These are phyloP conservation scores for Cantharis rustica DNA, from an alignment of 2,888 invertebrate genomes.

Conservation along the genomic window DNA sequence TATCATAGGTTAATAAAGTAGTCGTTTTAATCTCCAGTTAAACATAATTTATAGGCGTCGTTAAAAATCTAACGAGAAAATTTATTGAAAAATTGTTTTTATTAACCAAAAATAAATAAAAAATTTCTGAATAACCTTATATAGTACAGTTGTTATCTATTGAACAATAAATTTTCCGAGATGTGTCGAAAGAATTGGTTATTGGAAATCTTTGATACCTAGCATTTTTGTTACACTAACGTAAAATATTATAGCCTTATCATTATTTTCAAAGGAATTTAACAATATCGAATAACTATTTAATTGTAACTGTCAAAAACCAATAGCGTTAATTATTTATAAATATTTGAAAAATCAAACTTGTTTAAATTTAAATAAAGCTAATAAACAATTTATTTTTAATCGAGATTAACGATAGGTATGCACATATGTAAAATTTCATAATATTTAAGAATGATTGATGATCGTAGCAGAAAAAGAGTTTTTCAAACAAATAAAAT, in stretches of 20 bases:
- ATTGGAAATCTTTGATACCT: slow-evolving; percentile 9
- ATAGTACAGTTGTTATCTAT: slow-evolving; percentile 7
- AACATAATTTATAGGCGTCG: not conserved
- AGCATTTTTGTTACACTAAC: not conserved
- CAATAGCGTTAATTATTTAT: not conserved
- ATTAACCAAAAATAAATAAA: not conserved
- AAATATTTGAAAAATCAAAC: not conserved
- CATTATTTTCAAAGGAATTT: not conserved
- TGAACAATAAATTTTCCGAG: slow-evolving; percentile 19
- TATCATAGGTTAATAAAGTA: not conserved
- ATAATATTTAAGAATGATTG: not conserved
- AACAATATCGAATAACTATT: not conserved
- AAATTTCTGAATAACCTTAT: not conserved
- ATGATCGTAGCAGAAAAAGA: not conserved
- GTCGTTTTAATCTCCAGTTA: not conserved
- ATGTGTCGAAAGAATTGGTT: slow-evolving; percentile 20
- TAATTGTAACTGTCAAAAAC: not conserved
- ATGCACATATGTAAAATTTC: not conserved
- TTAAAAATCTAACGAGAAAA: not conserved
- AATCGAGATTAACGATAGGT: not conserved
- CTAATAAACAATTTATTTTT: not conserved
- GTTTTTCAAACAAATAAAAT: not conserved
- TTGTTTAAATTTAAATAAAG: not conserved
- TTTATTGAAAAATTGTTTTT: not conserved
- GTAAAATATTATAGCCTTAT: not conserved